phyloP scores from a whole-genome alignment of 2,797 vertebrate species.

The Crenichthys baileyi region DNA sequence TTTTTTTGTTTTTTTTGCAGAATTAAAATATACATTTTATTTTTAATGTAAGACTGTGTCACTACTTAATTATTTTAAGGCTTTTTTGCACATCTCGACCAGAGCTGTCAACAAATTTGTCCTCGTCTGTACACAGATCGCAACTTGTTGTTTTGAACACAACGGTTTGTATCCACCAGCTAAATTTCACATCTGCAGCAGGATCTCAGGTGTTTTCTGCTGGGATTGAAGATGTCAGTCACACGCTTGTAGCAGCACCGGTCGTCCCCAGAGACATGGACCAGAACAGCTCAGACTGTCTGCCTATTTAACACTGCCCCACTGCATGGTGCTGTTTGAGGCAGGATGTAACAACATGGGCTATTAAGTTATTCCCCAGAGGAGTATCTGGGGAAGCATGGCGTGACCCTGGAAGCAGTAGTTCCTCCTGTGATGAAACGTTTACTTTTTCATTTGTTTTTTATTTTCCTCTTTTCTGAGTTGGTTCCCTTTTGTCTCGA shows the following conservation, averaged over 20 bases:
- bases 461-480: slow-evolving; percentile 8
- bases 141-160: neutral
- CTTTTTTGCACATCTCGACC: neutral
- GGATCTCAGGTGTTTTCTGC: slow-evolving; percentile 67
- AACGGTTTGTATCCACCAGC: slow-evolving; percentile 43
- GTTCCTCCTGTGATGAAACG: slow-evolving; percentile 69
- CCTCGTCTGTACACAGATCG: neutral
- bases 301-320: slow-evolving; percentile 55
- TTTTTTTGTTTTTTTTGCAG: neutral
- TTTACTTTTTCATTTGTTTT: slow-evolving; percentile 60
- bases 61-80: neutral
- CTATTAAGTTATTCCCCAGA: slow-evolving; percentile 61
- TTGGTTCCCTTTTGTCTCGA: slow-evolving; percentile 13
- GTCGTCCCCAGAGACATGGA: slow-evolving; percentile 53
- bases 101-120: neutral
- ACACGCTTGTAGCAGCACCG: slow-evolving; percentile 61
- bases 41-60: no score
- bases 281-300: slow-evolving; percentile 45
- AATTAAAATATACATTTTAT: no score
- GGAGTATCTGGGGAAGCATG: slow-evolving; percentile 58
- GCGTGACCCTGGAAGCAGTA: slow-evolving; percentile 61
- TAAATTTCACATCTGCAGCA: slow-evolving; percentile 51
- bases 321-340: slow-evolving; percentile 34
- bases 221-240: slow-evolving; percentile 58
- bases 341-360: slow-evolving; percentile 66